Percentiles rank a stretch among this genome's conserved stretches.
Evolutionary conservation across 1,140 invertebrate genomes (phyloP).

Genomic region (Drosophila kanapiae): DNA sequence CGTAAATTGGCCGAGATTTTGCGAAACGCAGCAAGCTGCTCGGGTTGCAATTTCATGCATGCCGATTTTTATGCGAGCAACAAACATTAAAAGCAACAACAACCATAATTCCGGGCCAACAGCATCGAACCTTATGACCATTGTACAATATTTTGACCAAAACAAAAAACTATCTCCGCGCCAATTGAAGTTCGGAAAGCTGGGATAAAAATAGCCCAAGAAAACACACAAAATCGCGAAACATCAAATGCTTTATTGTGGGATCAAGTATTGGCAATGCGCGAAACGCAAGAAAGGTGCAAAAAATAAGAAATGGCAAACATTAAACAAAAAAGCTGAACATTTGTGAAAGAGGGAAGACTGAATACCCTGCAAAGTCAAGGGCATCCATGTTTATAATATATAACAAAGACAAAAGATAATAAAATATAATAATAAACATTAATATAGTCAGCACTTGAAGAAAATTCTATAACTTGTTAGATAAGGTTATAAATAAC

Average conservation of each 20-base stretch:
- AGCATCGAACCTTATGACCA: constrained; percentile 42
- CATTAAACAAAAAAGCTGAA: background rate
- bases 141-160: constrained; percentile 33
- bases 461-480: background rate
- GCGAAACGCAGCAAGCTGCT: constrained; percentile 77
- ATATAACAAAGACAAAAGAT: background rate
- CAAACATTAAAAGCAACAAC: constrained; percentile 37
- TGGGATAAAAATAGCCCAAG: constrained; percentile 47
- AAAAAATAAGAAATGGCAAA: constrained; percentile 30
- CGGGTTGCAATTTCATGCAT: constrained; percentile 79
- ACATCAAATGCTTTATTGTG: constrained; percentile 45
- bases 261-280: constrained; percentile 51
- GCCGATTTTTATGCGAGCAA: constrained; percentile 58
- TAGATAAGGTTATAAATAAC: background rate
- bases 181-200: constrained; percentile 32
- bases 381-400: background rate
- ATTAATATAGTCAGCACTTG: background rate
- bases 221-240: constrained; percentile 38
- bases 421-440: no score
- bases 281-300: constrained; percentile 18
- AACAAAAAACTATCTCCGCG: constrained; percentile 19
- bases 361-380: background rate
- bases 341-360: background rate
- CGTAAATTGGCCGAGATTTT: constrained; percentile 76
- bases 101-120: constrained; percentile 11